Percentiles rank a stretch among this genome's conserved stretches.
Evolutionary conservation across 2,113 vertebrate genomes (phyloP).

Genomic region (Callocephalon fimbriatum): DNA sequence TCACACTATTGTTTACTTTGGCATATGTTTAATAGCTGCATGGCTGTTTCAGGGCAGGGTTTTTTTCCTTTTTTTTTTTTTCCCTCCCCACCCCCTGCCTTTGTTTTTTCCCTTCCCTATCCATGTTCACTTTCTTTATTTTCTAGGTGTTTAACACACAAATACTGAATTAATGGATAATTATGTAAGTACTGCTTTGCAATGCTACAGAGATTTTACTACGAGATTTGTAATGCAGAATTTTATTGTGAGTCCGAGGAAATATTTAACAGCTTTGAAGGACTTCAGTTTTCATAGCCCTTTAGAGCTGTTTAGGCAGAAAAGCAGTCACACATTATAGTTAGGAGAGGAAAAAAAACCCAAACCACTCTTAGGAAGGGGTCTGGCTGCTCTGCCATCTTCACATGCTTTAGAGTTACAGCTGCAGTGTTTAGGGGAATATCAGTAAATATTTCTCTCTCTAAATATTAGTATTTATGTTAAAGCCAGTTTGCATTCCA

Average conservation of each 20-base stretch:
- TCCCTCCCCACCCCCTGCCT: neutral
- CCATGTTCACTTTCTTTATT: conserved; percentile 59
- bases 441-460: conserved; percentile 37
- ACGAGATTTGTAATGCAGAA: conserved; percentile 60
- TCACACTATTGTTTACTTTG: conserved; percentile 79
- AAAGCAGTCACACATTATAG: conserved; percentile 58
- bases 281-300: conserved; percentile 70
- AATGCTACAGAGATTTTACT: conserved; percentile 70
- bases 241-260: conserved; percentile 72
- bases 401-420: conserved; percentile 9
- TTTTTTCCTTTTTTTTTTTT: neutral
- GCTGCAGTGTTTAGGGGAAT: neutral
- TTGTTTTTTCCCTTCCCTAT: conserved; percentile 52
- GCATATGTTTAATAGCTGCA: conserved; percentile 79
- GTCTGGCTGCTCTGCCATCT: conserved; percentile 14
- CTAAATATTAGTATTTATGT: conserved; percentile 57
- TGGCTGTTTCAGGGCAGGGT: conserved; percentile 57
- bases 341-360: neutral
- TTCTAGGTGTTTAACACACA: conserved; percentile 75
- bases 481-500: conserved; percentile 20
- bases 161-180: conserved; percentile 72
- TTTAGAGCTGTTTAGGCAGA: conserved; percentile 67
- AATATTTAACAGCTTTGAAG: conserved; percentile 71
- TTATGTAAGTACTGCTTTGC: conserved; percentile 53
- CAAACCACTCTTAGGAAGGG: neutral